phyloP scores from a whole-genome alignment of 2,797 vertebrate genomes.

The Catostomus latipinnis region DNA sequence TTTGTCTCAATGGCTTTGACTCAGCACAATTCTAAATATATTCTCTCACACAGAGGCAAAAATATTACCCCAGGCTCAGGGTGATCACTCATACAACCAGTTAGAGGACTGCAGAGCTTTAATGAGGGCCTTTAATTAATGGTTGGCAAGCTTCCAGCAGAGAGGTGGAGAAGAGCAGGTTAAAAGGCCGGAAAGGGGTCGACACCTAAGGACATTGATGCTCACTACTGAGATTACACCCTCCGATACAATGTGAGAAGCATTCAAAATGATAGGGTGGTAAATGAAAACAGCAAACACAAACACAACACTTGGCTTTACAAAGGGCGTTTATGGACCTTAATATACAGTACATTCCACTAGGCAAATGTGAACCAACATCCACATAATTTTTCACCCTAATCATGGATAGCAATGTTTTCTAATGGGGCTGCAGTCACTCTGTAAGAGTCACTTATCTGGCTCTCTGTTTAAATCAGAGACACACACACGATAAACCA shows the following conservation, averaged over 20 bases:
- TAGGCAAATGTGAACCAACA: constrained; percentile 21
- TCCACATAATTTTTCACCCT: constrained; percentile 31
- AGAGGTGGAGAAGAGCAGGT: constrained; percentile 40
- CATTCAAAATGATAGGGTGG: background rate
- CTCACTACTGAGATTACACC: constrained; percentile 19
- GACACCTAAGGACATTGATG: constrained; percentile 22
- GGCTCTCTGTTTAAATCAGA: constrained; percentile 36
- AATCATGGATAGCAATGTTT: constrained; percentile 25
- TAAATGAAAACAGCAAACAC: constrained; percentile 15
- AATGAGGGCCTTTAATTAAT: constrained; percentile 58
- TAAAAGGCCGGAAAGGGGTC: constrained; percentile 18
- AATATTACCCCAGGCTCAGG: constrained; percentile 45
- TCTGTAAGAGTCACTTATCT: constrained; percentile 40
- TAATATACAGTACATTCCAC: background rate
- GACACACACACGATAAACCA: constrained; percentile 36
- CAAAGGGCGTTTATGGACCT: background rate
- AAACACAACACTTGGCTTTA: constrained; percentile 7
- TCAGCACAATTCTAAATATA: constrained; percentile 61
- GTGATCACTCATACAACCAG: constrained; percentile 57
- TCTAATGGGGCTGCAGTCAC: constrained; percentile 31
- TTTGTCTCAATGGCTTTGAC: constrained; percentile 49
- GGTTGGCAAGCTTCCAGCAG: constrained; percentile 47
- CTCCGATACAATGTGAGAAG: background rate
- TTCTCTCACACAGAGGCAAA: constrained; percentile 43
- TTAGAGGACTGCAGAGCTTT: constrained; percentile 50